phyloP scores from a whole-genome alignment of 1,140 invertebrate genomes.

The Camponotus pennsylvanicus region DNA sequence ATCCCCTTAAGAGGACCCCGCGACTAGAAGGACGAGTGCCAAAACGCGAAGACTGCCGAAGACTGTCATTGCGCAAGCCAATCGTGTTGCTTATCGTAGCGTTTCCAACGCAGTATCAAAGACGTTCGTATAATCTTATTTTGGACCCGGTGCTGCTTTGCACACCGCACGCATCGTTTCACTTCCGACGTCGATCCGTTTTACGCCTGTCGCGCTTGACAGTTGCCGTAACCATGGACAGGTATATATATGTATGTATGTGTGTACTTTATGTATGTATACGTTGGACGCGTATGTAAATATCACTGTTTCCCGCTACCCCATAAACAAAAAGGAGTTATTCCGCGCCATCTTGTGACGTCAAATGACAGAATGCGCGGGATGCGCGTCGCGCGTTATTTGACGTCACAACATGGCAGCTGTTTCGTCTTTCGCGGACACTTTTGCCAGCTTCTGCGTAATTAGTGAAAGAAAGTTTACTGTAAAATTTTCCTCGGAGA shows the following conservation, averaged over 20 bases:
- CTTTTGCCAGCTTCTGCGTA: too few relatives aligned
- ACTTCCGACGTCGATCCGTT: background rate
- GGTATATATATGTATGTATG: background rate
- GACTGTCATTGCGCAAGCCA: constrained; percentile 5
- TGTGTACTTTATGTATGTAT: background rate
- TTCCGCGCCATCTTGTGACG: too few relatives aligned
- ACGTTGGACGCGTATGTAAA: background rate
- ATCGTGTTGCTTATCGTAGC: background rate
- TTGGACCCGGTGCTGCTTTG: background rate
- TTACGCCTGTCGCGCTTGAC: background rate
- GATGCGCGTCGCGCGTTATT: too few relatives aligned
- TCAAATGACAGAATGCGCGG: too few relatives aligned
- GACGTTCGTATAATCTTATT: constrained; percentile 22
- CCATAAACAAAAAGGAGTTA: too few relatives aligned
- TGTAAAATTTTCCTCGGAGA: too few relatives aligned
- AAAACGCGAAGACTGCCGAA: background rate
- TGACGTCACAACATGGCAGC: too few relatives aligned
- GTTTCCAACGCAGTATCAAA: background rate
- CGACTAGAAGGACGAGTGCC: background rate
- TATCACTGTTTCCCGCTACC: too few relatives aligned
- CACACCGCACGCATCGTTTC: constrained; percentile 24
- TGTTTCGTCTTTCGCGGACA: too few relatives aligned
- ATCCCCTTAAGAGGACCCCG: background rate
- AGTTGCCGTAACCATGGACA: background rate
- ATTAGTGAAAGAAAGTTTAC: too few relatives aligned